A percentile compares a stretch with the other conserved stretches of the same genome.
phyloP scores from a whole-genome alignment of 92 coral and sea anemone genomes.

The Phenganax subtilis region DNA sequence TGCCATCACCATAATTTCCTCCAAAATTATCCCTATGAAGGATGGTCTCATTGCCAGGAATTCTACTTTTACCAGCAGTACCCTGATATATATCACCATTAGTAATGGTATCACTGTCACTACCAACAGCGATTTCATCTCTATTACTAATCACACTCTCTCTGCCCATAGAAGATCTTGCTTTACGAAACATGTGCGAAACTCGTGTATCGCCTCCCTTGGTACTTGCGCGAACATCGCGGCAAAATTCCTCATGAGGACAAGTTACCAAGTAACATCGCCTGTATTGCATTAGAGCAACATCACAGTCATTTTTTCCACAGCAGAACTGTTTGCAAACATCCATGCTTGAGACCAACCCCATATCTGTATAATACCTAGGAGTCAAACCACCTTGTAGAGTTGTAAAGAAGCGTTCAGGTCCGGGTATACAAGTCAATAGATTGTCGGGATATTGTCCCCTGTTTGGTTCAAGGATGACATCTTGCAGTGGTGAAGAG shows the following conservation, averaged over 20 bases:
- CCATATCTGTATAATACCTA: slow-evolving; percentile 68
- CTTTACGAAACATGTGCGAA: slow-evolving; percentile 35
- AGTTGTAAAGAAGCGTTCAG: slow-evolving; percentile 56
- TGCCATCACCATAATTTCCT: not conserved
- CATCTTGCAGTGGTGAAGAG: not conserved
- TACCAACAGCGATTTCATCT: not conserved
- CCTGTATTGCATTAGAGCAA: slow-evolving; percentile 58
- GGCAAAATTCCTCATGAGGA: slow-evolving; percentile 33
- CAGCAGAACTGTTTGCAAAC: slow-evolving; percentile 66
- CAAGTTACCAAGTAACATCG: slow-evolving; percentile 76
- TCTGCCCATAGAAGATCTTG: slow-evolving; percentile 3
- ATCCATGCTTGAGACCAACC: slow-evolving; percentile 44
- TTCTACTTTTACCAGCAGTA: not conserved
- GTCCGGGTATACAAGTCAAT: slow-evolving; percentile 45
- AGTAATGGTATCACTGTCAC: not conserved
- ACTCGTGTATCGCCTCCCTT: slow-evolving; percentile 37
- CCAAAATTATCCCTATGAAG: not conserved
- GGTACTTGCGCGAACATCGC: slow-evolving; percentile 13
- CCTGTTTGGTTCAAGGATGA: not conserved
- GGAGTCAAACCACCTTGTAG: slow-evolving; percentile 77
- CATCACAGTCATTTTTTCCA: slow-evolving; percentile 54
- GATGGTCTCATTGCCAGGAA: not conserved
- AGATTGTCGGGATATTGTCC: not conserved
- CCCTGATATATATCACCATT: not conserved
- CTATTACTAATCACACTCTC: not conserved